Percentiles rank a stretch among this genome's conserved stretches.
phyloP scores from a whole-genome alignment of 2,888 invertebrate species.

The Noctuana brunneofusca region DNA sequence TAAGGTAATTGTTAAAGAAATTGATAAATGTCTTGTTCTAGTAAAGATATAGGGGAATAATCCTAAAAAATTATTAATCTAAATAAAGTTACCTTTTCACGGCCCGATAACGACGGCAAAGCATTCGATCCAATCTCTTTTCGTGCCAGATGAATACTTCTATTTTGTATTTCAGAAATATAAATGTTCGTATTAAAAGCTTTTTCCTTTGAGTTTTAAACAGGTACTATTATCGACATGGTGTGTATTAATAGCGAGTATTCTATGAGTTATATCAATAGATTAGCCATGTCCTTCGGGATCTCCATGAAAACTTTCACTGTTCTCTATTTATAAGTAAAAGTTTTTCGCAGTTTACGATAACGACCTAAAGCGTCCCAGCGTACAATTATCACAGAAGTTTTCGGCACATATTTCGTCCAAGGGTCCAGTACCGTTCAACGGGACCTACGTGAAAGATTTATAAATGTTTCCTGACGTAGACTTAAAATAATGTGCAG shows the following conservation, averaged over 20 bases:
- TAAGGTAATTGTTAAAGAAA: not conserved
- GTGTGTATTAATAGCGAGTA: no score
- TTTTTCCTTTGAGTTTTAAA: no score
- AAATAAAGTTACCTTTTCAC: conserved; percentile 20
- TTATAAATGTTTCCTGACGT: not conserved
- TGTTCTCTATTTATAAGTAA: not conserved
- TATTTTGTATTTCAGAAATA: not conserved
- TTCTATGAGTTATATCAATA: not conserved
- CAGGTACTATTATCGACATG: no score
- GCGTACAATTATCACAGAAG: conserved; percentile 8
- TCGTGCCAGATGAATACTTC: not conserved
- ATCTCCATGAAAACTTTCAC: not conserved
- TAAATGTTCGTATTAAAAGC: not conserved
- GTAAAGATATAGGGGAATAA: no score
- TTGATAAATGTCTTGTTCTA: not conserved
- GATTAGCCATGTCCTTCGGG: not conserved
- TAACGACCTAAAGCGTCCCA: conserved; percentile 13
- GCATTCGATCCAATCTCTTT: not conserved
- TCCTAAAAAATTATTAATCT: not conserved
- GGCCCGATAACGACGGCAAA: not conserved
- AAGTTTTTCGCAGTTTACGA: conserved; percentile 3
- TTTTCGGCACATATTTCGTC: conserved; percentile 16
- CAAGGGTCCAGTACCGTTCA: not conserved
- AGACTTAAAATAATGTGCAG: no score
- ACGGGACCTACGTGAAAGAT: conserved; percentile 14